These are phyloP conservation scores for Dascyllus trimaculatus DNA, from an alignment of 2,113 vertebrate species.

Conservation along the genomic window DNA sequence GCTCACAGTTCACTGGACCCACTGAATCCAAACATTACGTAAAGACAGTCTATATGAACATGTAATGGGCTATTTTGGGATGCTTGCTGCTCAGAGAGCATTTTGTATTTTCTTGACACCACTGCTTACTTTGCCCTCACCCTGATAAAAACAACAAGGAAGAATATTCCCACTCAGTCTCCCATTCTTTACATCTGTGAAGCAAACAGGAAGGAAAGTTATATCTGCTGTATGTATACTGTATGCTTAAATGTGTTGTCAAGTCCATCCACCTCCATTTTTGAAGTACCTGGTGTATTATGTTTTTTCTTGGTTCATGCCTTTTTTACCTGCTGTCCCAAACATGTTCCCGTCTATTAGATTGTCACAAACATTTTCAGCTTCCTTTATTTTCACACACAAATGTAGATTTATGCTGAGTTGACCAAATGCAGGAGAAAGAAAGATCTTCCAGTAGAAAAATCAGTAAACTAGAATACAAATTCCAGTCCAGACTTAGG, in stretches of 20 bases:
- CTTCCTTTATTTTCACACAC: too few relatives aligned
- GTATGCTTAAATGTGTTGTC: background rate
- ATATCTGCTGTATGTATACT: background rate
- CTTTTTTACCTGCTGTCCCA: too few relatives aligned
- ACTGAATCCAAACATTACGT: slow-evolving; percentile 34
- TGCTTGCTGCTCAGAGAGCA: background rate
- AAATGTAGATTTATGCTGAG: too few relatives aligned
- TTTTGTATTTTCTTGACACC: background rate
- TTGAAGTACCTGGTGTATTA: background rate
- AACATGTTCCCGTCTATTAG: too few relatives aligned
- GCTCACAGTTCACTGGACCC: slow-evolving; percentile 25
- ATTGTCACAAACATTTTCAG: too few relatives aligned
- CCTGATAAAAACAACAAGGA: background rate
- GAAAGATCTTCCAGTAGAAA: too few relatives aligned
- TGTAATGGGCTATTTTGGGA: slow-evolving; percentile 31
- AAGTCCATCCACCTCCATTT: background rate
- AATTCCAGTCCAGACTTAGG: too few relatives aligned
- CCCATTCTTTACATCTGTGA: background rate
- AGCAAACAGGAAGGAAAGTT: background rate
- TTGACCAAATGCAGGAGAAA: too few relatives aligned
- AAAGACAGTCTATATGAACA: slow-evolving; percentile 25
- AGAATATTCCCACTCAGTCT: background rate
- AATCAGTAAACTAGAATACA: too few relatives aligned
- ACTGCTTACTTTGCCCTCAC: background rate
- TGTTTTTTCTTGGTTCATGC: too few relatives aligned